These are phyloP conservation scores for Sipunculus nudus DNA, from an alignment of 2,888 invertebrate species.

Conservation along the genomic window DNA sequence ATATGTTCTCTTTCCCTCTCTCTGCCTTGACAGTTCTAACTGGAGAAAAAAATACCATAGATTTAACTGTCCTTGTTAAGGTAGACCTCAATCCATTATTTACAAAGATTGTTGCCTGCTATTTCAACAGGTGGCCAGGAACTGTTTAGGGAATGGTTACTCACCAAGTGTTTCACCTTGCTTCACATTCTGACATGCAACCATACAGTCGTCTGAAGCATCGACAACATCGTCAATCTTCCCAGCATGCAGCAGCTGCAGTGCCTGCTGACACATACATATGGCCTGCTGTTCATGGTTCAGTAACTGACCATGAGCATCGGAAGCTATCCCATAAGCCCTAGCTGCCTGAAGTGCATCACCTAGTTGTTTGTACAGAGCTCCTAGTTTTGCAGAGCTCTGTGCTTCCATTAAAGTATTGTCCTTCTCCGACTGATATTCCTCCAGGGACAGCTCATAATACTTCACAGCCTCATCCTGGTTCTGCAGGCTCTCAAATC, in stretches of 20 bases:
- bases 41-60: no score
- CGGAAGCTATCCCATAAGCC: slow-evolving; percentile 28
- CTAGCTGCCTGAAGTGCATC: slow-evolving; percentile 24
- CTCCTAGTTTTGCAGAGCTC: slow-evolving; percentile 26
- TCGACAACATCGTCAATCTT: slow-evolving; percentile 12
- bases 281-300: slow-evolving; percentile 35
- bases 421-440: slow-evolving; percentile 43
- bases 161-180: slow-evolving; percentile 12
- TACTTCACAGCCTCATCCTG: slow-evolving; percentile 41
- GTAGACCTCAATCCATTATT: no score
- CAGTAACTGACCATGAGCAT: slow-evolving; percentile 28
- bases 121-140: no score
- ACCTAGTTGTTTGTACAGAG: slow-evolving; percentile 12
- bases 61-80: no score
- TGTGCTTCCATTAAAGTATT: slow-evolving; percentile 44
- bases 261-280: slow-evolving; percentile 31
- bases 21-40: no score
- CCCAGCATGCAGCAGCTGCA: slow-evolving; percentile 9
- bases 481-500: slow-evolving; percentile 45
- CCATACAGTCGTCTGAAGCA: slow-evolving; percentile 28
- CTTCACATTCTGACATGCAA: slow-evolving; percentile 23
- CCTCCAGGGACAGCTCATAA: slow-evolving; percentile 46
- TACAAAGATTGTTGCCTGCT: no score
- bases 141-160: no score
- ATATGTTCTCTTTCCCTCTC: no score